These are phyloP conservation scores for Anthophora plumipes DNA, from an alignment of 2,888 invertebrate species.

Conservation along the genomic window DNA sequence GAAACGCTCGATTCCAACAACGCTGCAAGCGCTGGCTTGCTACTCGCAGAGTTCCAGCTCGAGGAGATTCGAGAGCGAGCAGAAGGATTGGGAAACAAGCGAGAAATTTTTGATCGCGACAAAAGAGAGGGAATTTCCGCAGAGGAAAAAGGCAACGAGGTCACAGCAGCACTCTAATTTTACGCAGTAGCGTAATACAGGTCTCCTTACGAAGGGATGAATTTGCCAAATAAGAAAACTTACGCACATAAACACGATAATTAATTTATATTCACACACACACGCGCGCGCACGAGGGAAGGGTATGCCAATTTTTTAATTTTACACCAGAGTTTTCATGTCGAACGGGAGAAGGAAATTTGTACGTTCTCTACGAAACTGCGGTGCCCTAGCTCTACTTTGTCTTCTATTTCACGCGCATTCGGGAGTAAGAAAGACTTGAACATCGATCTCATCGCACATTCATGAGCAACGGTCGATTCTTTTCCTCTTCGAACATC, in stretches of 20 bases:
- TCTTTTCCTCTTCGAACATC: too few relatives aligned
- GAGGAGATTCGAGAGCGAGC: too few relatives aligned
- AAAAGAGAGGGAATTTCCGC: neutral
- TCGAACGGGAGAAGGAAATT: neutral
- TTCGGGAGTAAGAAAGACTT: neutral
- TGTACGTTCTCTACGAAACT: neutral
- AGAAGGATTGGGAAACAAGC: neutral
- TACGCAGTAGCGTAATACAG: neutral
- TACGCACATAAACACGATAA: neutral
- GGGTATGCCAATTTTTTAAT: slow-evolving; percentile 18
- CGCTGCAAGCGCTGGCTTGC: too few relatives aligned
- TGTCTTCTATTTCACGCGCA: neutral
- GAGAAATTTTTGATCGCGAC: neutral
- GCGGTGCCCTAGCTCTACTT: neutral
- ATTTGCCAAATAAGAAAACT: slow-evolving; percentile 15
- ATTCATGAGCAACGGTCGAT: too few relatives aligned
- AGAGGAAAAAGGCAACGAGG: neutral
- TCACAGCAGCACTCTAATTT: neutral
- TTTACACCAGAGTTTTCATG: slow-evolving; percentile 4
- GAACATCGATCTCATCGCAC: neutral
- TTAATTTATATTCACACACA: slow-evolving; percentile 21
- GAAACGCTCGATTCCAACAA: too few relatives aligned
- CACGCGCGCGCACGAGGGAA: too few relatives aligned
- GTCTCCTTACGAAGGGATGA: neutral
- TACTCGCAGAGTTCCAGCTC: too few relatives aligned